Conservation (phyloP, 2,113 vertebrate genomes). For the Trinectes maculatus region DNA sequence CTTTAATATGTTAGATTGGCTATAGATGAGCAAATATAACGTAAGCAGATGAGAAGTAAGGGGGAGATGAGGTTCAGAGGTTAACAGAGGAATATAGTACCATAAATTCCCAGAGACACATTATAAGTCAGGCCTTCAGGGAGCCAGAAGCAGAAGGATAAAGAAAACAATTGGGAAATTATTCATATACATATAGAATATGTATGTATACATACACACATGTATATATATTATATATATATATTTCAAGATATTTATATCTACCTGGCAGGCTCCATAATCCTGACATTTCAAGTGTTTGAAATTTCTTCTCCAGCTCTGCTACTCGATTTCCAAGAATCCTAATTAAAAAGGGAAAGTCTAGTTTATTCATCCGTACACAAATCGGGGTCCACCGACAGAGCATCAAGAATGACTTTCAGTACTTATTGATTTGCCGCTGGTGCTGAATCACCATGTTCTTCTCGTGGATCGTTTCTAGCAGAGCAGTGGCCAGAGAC, state of each 20-base stretch:
- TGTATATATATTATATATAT: not conserved
- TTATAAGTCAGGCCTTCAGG: slow-evolving; percentile 96
- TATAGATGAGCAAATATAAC: not conserved
- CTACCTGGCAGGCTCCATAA: slow-evolving; percentile 98
- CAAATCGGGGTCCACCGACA: not conserved
- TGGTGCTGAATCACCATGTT: slow-evolving; percentile 98
- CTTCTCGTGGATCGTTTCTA: slow-evolving; percentile 98
- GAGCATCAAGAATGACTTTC: not conserved
- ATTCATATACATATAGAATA: slow-evolving; percentile 22
- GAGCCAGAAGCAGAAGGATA: slow-evolving; percentile 74
- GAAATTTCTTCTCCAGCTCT: slow-evolving; percentile 95
- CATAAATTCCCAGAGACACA: slow-evolving; percentile 92
- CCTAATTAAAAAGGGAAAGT: slow-evolving; percentile 68
- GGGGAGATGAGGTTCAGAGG: slow-evolving; percentile 11
- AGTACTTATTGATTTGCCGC: slow-evolving; percentile 94
- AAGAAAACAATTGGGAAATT: slow-evolving; percentile 60
- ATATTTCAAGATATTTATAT: slow-evolving; percentile 11
- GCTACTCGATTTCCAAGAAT: slow-evolving; percentile 94
- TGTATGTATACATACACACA: not conserved
- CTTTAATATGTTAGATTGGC: not conserved
- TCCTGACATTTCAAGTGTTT: slow-evolving; percentile 94
- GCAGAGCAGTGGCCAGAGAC: slow-evolving; percentile 93
- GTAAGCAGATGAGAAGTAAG: not conserved
- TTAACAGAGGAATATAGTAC: slow-evolving; percentile 87
- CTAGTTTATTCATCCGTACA: not conserved